Base-by-base conservation (phyloP, 2,888 invertebrate species). In the Marasmarcha lunaedactyla region DNA sequence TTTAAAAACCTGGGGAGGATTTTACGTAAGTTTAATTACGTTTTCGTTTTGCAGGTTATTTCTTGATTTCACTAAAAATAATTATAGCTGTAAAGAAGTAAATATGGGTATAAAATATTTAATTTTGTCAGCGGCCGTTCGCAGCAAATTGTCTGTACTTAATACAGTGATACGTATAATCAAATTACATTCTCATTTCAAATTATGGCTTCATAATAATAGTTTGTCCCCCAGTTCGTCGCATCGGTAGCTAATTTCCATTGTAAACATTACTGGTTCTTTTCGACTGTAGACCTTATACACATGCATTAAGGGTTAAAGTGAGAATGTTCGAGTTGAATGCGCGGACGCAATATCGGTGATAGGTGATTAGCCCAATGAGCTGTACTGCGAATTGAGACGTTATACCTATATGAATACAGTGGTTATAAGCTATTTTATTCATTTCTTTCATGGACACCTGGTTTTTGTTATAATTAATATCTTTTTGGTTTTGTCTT, bases 401-500 rank as follows among this genome's bases (percentile, higher is more conserved):
- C 43, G 46, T 57, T 46, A 52, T 44, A 40, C 40, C 14, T 2
- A 64, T 61, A 62, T 57, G 51, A 42, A 43, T 46, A 46, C 48
- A 45, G 47, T 54, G 48, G 57, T 55, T 58, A 64, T 56, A 54
- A 56, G 64, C 67, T 20, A 20, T 20, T 20, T 20, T 20, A 20
- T 20, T 20, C 20, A 20, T 5, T 20, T 3, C 20, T 20, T 20
- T 20, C 20, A 20, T 20, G 20, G 20, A 20, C 3, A 20, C 20
- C 7, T 20, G 20, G 20, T 20, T 20, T 20, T 20, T 20, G 20
- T 20, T 20, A 5, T 7, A 7, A 20, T 3, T 5, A 20, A 20
- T 20, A 20, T 20, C 20, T 20, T 20, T 20, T 20, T n/a, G n/a
- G n/a, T n/a, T n/a, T n/a, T n/a, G n/a, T n/a, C n/a, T n/a, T n/a